Evolutionary conservation across 1,140 invertebrate species (phyloP).

Genomic region (Helicorthomorpha holstii): DNA sequence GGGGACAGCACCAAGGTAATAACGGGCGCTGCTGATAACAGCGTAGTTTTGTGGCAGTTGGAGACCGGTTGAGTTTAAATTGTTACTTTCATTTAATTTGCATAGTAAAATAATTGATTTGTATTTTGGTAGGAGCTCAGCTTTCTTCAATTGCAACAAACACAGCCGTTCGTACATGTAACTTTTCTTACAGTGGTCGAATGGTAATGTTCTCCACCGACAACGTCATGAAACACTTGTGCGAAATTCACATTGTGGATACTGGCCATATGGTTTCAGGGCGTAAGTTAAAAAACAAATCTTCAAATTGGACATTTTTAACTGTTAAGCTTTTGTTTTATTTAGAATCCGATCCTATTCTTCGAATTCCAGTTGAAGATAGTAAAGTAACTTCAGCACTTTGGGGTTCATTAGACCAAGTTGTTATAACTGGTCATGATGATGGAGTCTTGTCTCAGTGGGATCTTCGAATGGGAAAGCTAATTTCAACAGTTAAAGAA

Average conservation of each 20-base stretch:
- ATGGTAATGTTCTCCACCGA: slow-evolving; percentile 85
- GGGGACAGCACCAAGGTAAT: slow-evolving; percentile 75
- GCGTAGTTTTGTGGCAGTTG: slow-evolving; percentile 72
- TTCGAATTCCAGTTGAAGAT: slow-evolving; percentile 34
- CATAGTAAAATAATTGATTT: too few relatives aligned
- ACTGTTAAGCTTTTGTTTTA: slow-evolving; percentile 28
- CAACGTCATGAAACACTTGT: slow-evolving; percentile 70
- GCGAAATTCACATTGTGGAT: slow-evolving; percentile 63
- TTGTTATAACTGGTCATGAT: slow-evolving; percentile 84
- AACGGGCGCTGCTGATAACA: slow-evolving; percentile 86
- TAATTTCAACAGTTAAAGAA: slow-evolving; percentile 51
- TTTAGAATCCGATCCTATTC: slow-evolving; percentile 34
- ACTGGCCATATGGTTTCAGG: slow-evolving; percentile 15
- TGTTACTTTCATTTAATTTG: too few relatives aligned
- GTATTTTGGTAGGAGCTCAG: slow-evolving; percentile 25
- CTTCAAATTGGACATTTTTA: not conserved
- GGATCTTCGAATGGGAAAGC: slow-evolving; percentile 53
- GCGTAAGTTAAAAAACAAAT: not conserved
- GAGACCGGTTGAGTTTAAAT: too few relatives aligned
- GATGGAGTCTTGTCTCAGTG: slow-evolving; percentile 78
- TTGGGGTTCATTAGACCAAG: slow-evolving; percentile 84
- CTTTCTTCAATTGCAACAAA: slow-evolving; percentile 56
- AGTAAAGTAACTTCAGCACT: slow-evolving; percentile 76
- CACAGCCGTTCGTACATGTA: slow-evolving; percentile 76
- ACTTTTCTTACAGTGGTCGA: slow-evolving; percentile 84